These are phyloP conservation scores for Petrolisthes cinctipes DNA, from an alignment of 2,888 invertebrate genomes.

Conservation along the genomic window DNA sequence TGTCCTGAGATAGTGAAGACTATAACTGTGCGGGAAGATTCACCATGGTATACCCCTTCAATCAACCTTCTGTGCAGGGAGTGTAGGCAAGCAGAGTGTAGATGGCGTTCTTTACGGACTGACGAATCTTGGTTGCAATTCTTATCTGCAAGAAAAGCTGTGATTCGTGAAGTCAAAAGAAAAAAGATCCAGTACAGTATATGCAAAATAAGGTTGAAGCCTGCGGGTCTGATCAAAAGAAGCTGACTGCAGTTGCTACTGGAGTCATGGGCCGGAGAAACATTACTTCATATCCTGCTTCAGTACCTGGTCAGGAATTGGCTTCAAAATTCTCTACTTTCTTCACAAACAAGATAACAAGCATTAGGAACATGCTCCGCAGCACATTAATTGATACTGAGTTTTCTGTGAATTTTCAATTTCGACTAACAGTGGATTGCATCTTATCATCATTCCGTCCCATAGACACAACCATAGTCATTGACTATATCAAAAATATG, in stretches of 20 bases:
- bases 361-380: neutral
- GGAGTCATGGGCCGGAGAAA: neutral
- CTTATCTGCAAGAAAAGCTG: neutral
- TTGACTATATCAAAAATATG: neutral
- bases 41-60: neutral
- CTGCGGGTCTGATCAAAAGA: no score
- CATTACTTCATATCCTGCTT: neutral
- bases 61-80: neutral
- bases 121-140: neutral
- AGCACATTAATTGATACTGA: neutral
- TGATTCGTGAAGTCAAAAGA: no score
- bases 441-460: neutral
- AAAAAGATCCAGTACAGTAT: no score
- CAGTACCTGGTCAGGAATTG: neutral
- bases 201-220: no score
- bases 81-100: neutral
- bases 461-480: neutral
- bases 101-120: neutral
- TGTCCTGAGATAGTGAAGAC: constrained; percentile 8
- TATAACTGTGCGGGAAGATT: neutral
- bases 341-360: constrained; percentile 1
- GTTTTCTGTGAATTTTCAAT: neutral
- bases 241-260: neutral
- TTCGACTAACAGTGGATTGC: no score
- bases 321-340: neutral